Base-by-base conservation (phyloP, 2,888 invertebrate genomes). In the Lamproptera curius region DNA sequence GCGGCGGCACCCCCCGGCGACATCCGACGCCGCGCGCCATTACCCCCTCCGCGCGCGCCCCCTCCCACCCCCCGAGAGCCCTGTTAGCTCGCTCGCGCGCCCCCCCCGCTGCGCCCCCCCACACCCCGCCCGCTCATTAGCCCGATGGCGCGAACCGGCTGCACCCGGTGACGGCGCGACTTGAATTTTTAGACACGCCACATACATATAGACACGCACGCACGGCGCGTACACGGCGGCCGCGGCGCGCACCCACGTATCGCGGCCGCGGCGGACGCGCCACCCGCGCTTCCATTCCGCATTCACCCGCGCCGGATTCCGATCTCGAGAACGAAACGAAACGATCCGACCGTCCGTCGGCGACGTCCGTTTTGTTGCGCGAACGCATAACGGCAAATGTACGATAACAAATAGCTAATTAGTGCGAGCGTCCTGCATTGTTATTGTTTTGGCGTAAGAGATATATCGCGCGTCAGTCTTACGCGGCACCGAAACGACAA, bases 1-100 rank as follows among this genome's bases (percentile, higher is more conserved):
- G 70, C 71, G 68, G 67, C 67, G 47, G 47, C 77, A 76, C 76
- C 80, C 81, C 70, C 79, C 79, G 80, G 81, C 84, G 86, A 80
- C 84, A 79, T 78, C 77, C 82, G 77, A 79, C 84, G 81, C 78
- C 78, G 76, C 76, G 69, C 76, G 75, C 80, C 78, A 79, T 75
- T 80, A 78, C 80, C 70, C 64, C 54, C 56, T 57, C 54, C 61
- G 58, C 57, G 55, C 56, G 59, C 62, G 47, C 59, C 59, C 57
- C 61, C 56, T 55, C 54, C 62, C 58, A 58, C 59, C 56, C 54
- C 62, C 48, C 16, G 50, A 55, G 37, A 42, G 9, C 36, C 36
- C 46, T 49, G 52, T 54, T 55, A 50, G 57, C 56, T 58, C 49
- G 20, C 20, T 52, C 54, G 64, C 76, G 78, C 75, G n/a, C n/a